Percentiles rank a stretch among this genome's conserved stretches.
Evolutionary conservation across 2,113 vertebrate species (phyloP).

Genomic region (Channa maculata): DNA sequence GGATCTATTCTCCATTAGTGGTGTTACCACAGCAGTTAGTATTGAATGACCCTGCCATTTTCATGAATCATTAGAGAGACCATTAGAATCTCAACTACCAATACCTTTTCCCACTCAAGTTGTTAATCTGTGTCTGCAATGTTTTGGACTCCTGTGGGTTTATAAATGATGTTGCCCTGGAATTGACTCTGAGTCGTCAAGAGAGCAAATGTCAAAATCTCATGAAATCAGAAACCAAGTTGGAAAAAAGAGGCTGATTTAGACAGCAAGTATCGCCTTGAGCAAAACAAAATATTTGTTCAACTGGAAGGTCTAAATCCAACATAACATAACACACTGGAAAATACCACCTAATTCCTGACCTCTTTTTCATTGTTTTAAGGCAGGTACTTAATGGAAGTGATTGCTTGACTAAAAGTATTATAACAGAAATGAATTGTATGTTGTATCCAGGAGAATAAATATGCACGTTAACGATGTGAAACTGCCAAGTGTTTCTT

Average conservation of each 20-base stretch:
- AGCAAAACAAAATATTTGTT: conserved; percentile 20
- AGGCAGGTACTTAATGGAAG: conserved; percentile 48
- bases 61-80: conserved; percentile 31
- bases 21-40: conserved; percentile 26
- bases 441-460: conserved; percentile 61
- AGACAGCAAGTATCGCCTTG: not conserved
- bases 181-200: conserved; percentile 5
- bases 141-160: conserved; percentile 6
- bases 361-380: conserved; percentile 49
- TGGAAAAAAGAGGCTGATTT: conserved; percentile 1
- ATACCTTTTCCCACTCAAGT: conserved; percentile 9
- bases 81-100: conserved; percentile 27
- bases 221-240: not conserved
- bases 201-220: conserved; percentile 28
- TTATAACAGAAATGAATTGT: conserved; percentile 44
- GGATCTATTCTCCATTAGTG: conserved; percentile 23
- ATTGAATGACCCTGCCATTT: conserved; percentile 22
- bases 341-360: conserved; percentile 36
- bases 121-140: conserved; percentile 2
- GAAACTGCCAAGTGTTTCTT: conserved; percentile 73
- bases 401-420: conserved; percentile 52
- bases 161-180: not conserved
- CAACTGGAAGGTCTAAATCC: conserved; percentile 19
- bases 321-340: conserved; percentile 16
- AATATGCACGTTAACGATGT: conserved; percentile 59